Percentiles rank a stretch among this genome's conserved stretches.
Conservation (phyloP, 2,113 vertebrate genomes). For the Chaetorhynchus papuensis region DNA sequence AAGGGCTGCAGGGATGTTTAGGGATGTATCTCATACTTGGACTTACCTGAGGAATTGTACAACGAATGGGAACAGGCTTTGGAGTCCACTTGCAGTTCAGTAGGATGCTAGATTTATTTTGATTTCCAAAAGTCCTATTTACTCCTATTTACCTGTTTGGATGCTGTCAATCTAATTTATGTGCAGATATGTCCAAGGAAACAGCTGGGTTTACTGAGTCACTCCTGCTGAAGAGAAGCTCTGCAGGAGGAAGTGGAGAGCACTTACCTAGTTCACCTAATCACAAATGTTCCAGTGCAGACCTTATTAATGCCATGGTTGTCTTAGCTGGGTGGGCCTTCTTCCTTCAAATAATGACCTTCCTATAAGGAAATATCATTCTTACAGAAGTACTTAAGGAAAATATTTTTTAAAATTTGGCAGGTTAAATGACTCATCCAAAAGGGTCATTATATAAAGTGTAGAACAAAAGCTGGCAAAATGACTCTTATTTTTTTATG, state of each 20-base stretch:
- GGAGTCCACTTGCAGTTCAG: neutral
- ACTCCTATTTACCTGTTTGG: neutral
- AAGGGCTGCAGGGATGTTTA: neutral
- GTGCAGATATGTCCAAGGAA: neutral
- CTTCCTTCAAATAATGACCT: constrained; percentile 11
- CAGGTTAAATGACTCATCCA: neutral
- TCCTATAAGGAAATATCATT: constrained; percentile 20
- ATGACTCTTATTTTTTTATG: neutral
- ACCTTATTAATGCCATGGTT: neutral
- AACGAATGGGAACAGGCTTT: neutral
- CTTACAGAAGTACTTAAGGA: neutral
- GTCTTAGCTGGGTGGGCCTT: neutral
- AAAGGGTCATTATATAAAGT: neutral
- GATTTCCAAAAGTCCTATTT: neutral
- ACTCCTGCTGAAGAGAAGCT: neutral
- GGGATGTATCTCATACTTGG: neutral
- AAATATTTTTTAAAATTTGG: neutral
- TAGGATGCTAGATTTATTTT: neutral
- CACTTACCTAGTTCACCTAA: neutral
- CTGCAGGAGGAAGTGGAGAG: neutral
- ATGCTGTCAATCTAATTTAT: neutral
- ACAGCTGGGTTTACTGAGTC: neutral
- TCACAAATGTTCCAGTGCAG: neutral
- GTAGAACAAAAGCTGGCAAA: constrained; percentile 8
- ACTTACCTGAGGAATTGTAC: neutral